Base-by-base conservation (phyloP, 2,888 invertebrate genomes). In the Syrphus vitripennis region DNA sequence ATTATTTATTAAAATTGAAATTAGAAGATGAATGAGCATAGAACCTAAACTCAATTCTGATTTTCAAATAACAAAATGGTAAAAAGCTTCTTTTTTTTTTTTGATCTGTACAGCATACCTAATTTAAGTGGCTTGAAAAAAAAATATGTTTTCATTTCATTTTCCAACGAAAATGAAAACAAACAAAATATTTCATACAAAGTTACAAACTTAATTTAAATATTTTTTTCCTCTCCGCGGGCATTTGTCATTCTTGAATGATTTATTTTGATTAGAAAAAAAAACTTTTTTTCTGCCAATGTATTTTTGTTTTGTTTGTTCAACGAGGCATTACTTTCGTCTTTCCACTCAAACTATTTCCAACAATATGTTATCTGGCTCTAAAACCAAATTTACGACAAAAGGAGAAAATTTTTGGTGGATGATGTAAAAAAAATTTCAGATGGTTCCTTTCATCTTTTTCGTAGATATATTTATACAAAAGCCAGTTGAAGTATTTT, bases 381-480 rank as follows among this genome's bases (percentile, higher is more conserved):
- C 31, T 10, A 31, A 31, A 29, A 12, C 10, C 16, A 57, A 57
- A 29, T 31, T 19, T 31, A 57, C 21, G 59, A n/a, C 37, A n/a
- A n/a, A 61, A 5, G 1, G 21, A 21, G 37, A 19, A 59, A 21
- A n/a, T n/a, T 12, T 34, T 21, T 2, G 6, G 14, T 50, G 34
- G 57, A 59, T 16, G 16, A 53, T 14, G 0, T 10, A 55, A 55
- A 55, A 0, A 31, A 53, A 57, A 57, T 31, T n/a, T 53, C n/a
- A 57, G 37, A 61, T 24, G 24, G 59, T 21, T 61, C 4, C 24
- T 14, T 40, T 34, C 31, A 31, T 31, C 16, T n/a, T 34, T 1
- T 7, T 40, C 37, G 21, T 67, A 74, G 59, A 67, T 31, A 74
- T 50, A 59, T 31, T 31, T n/a, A n/a, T n/a, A n/a, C n/a, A n/a